Evolutionary conservation across 1,140 invertebrate species (phyloP).

Genomic region (Homarus americanus): DNA sequence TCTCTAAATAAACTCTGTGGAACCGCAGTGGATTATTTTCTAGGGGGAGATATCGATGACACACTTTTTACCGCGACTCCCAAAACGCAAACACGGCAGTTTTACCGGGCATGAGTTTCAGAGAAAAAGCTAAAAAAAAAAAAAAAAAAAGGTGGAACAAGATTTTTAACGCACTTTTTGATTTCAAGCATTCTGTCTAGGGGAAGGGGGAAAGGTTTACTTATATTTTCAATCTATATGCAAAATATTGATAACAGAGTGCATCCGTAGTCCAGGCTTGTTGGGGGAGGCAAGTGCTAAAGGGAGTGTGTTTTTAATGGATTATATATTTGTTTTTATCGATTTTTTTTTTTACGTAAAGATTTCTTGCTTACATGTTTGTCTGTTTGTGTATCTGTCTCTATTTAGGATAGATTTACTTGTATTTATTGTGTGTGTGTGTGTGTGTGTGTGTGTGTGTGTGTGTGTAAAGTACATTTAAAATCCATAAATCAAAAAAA

Average conservation of each 20-base stretch:
- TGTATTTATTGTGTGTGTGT: background rate
- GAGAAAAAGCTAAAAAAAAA: background rate
- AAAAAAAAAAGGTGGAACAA: too few relatives aligned
- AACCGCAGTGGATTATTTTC: too few relatives aligned
- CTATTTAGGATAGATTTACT: too few relatives aligned
- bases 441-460: background rate
- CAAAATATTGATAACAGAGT: slow-evolving; percentile 36
- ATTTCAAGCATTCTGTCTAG: slow-evolving; percentile 15
- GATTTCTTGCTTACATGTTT: too few relatives aligned
- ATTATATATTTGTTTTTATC: too few relatives aligned
- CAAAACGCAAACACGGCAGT: background rate
- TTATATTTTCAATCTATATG: slow-evolving; percentile 53
- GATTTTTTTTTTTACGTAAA: too few relatives aligned
- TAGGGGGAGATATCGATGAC: too few relatives aligned
- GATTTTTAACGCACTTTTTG: slow-evolving; percentile 9
- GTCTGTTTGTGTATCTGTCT: too few relatives aligned
- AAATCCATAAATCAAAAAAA: too few relatives aligned
- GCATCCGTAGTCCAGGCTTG: slow-evolving; percentile 8
- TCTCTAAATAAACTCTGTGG: too few relatives aligned
- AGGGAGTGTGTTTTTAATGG: background rate
- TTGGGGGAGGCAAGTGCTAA: background rate
- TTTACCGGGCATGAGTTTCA: background rate
- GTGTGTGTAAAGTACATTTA: background rate
- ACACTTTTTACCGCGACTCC: too few relatives aligned
- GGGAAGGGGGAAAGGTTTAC: slow-evolving; percentile 7